phyloP scores from a whole-genome alignment of 2,113 vertebrate genomes.

The Forbesichthys papilliferus region DNA sequence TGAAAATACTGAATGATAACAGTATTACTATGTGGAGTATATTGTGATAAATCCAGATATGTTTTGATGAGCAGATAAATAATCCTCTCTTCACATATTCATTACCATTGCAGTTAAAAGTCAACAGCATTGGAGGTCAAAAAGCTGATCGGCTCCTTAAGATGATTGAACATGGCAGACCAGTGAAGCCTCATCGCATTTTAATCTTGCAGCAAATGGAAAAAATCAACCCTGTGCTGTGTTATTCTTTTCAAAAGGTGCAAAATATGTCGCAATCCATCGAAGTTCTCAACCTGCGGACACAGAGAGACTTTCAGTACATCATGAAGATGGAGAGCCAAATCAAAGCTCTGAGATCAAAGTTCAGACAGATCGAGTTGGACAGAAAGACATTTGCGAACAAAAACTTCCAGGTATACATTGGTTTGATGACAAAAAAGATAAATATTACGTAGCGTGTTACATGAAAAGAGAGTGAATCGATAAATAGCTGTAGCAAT shows the following conservation, averaged over 20 bases:
- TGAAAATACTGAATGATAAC: too few relatives aligned
- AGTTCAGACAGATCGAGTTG: constrained; percentile 95
- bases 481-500: constrained; percentile 16
- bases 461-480: constrained; percentile 31
- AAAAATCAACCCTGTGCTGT: constrained; percentile 56
- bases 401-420: constrained; percentile 91
- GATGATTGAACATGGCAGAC: constrained; percentile 33
- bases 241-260: constrained; percentile 81
- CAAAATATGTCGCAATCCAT: constrained; percentile 99
- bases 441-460: constrained; percentile 26
- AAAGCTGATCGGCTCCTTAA: constrained; percentile 42
- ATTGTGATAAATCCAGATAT: too few relatives aligned
- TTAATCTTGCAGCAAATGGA: constrained; percentile 50
- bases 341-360: constrained; percentile 94
- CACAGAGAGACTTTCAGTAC: constrained; percentile 98
- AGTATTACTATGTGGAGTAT: too few relatives aligned
- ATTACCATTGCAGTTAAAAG: constrained; percentile 24
- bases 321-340: constrained; percentile 99
- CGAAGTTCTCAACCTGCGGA: constrained; percentile 96
- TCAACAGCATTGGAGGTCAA: constrained; percentile 51
- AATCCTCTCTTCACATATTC: neutral
- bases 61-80: too few relatives aligned
- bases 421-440: constrained; percentile 41
- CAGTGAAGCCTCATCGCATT: constrained; percentile 48
- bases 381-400: constrained; percentile 93